phyloP scores from a whole-genome alignment of 1,140 invertebrate genomes.

The Pristionchus pacificus region DNA sequence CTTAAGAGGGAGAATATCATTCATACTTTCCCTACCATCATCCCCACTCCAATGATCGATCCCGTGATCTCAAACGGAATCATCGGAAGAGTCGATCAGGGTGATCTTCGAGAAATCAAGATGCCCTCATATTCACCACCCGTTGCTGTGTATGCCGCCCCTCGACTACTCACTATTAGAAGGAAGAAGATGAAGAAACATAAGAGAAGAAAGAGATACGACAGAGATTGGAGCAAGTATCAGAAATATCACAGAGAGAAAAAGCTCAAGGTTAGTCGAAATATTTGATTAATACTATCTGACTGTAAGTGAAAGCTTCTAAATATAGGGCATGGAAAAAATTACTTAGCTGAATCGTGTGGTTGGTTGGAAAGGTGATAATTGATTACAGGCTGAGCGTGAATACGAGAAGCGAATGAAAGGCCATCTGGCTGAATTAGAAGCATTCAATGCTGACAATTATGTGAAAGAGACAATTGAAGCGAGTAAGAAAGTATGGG shows the following conservation, averaged over 20 bases:
- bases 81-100: not conserved
- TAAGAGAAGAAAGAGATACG: constrained; percentile 48
- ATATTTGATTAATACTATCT: constrained; percentile 4
- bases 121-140: constrained; percentile 17
- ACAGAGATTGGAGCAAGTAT: constrained; percentile 52
- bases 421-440: constrained; percentile 41
- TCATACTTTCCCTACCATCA: not conserved
- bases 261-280: constrained; percentile 41
- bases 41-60: not conserved
- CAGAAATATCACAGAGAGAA: constrained; percentile 48
- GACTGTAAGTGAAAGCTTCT: too few relatives aligned
- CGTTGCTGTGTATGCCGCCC: constrained; percentile 22
- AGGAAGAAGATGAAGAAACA: constrained; percentile 57
- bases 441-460: constrained; percentile 46
- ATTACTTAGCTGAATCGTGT: too few relatives aligned
- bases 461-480: constrained; percentile 49
- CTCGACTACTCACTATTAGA: constrained; percentile 43
- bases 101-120: not conserved
- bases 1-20: not conserved
- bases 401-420: constrained; percentile 48
- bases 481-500: constrained; percentile 39
- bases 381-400: constrained; percentile 43
- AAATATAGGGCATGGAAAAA: too few relatives aligned
- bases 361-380: too few relatives aligned
- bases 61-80: not conserved